These are phyloP conservation scores for Drosophila macrospina DNA, from an alignment of 2,888 invertebrate species.

Conservation along the genomic window DNA sequence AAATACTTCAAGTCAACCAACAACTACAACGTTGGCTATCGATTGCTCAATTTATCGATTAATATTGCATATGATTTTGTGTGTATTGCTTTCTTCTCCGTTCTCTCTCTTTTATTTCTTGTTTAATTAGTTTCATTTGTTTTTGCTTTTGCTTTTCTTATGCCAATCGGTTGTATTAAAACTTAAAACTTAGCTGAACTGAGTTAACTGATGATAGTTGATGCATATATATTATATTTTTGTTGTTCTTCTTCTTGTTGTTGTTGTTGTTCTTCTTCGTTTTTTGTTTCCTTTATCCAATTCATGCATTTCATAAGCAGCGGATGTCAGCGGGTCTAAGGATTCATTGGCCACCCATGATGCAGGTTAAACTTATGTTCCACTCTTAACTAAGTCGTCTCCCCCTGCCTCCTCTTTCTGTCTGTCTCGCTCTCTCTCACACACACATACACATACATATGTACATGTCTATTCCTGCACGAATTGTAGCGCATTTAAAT, in stretches of 20 bases:
- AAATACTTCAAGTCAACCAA: neutral
- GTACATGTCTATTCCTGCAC: conserved; percentile 36
- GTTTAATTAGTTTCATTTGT: neutral
- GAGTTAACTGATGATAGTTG: conserved; percentile 27
- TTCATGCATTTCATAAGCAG: conserved; percentile 86
- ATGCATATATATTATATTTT: conserved; percentile 50
- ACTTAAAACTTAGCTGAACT: conserved; percentile 37
- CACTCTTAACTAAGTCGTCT: conserved; percentile 34
- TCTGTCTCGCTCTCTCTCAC: neutral
- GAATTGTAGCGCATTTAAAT: conserved; percentile 26
- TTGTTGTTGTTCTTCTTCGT: conserved; percentile 36
- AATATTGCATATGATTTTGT: conserved; percentile 11
- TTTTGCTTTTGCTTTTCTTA: neutral
- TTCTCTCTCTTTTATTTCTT: neutral
- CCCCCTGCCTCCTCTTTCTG: conserved; percentile 9
- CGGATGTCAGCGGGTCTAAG: conserved; percentile 92
- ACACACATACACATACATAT: conserved; percentile 8
- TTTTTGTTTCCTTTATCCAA: conserved; percentile 46
- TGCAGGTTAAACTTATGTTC: conserved; percentile 88
- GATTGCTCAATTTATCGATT: neutral
- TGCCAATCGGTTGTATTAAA: conserved; percentile 13
- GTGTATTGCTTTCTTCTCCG: neutral
- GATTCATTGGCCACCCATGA: conserved; percentile 92
- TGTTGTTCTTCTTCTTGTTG: conserved; percentile 55
- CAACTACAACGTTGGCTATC: neutral